A percentile compares a stretch with the other conserved stretches of the same genome.
These are phyloP conservation scores for Ailuropoda melanoleuca DNA, from an alignment of 2,113 vertebrate species.

Conservation along the genomic window DNA sequence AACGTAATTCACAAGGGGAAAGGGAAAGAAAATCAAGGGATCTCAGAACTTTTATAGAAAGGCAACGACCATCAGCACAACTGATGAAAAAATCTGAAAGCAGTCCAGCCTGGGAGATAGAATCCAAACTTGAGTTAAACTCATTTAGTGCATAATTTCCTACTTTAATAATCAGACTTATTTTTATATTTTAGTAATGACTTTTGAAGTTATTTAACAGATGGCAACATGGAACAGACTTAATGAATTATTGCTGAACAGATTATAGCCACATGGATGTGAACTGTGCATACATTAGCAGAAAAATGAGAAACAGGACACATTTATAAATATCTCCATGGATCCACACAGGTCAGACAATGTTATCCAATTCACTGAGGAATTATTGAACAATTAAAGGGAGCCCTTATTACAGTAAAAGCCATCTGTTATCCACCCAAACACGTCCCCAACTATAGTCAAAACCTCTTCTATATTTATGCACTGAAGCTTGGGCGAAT, in stretches of 20 bases:
- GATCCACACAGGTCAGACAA: background rate
- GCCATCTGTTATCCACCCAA: no score
- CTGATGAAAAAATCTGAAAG: background rate
- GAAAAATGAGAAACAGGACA: background rate
- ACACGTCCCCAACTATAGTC: background rate
- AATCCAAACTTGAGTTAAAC: background rate
- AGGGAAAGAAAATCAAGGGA: background rate
- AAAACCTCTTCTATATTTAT: background rate
- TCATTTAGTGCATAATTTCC: background rate
- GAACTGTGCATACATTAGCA: background rate
- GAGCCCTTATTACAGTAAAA: background rate
- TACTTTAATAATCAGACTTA: background rate
- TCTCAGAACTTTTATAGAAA: background rate
- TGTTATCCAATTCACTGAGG: background rate
- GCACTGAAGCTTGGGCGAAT: background rate
- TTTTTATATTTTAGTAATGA: constrained; percentile 20
- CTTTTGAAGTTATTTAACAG: background rate
- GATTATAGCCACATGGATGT: background rate
- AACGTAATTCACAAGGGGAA: background rate
- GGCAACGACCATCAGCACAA: background rate
- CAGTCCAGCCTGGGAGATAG: background rate
- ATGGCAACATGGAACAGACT: background rate
- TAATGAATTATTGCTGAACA: background rate
- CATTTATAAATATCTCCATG: background rate
- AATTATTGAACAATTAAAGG: background rate